Evolutionary conservation across 2,113 vertebrate species (phyloP), one percentile per base, ranked within the genome.

Genomic region (Copsychus sechellarum): DNA sequence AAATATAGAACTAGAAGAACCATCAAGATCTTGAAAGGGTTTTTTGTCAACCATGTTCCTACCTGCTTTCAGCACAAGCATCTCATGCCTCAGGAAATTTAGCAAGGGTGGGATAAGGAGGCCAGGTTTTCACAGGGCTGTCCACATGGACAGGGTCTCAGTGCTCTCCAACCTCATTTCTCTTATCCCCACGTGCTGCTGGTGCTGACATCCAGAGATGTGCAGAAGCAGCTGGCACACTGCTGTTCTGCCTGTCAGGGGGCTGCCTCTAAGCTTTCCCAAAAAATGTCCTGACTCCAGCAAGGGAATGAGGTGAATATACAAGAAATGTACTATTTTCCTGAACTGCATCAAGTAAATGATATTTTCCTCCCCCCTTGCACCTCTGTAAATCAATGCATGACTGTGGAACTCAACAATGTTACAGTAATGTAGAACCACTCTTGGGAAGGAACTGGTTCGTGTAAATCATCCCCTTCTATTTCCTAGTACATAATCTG

Each of bases 391-490:
- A 91, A 96, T 95, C 91, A 94, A 1, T 0, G 17, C 0, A 1
- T 61, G 65, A 79, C 47, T 82, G 61, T 42, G 61, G 80, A 81
- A 71, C 92, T 93, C 82, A 67, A 22, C 17, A 31, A 70, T 48
- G 71, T 54, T 84, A 65, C 33, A 26, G 73, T 87, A 83, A 92
- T 94, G 60, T 67, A 93, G 91, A 95, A 86, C 54, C 62, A 57
- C 51, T 73, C 86, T 56, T 4, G 0, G 60, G 88, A 95, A 40
- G 81, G 71, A 94, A 43, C 60, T 31, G 56, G 64, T 48, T 12
- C 2, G 43, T 14, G 8, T 93, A 96, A 93, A 91, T 97, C 85
- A 84, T 40, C 43, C 61, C 61, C 15, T 88, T 92, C 83, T 72
- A 48, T 85, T 96, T 95, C 92, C 88, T 73, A 60, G 48, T 28